Conservation (phyloP, 1,140 invertebrate species). For the Elymnias hypermnestra region DNA sequence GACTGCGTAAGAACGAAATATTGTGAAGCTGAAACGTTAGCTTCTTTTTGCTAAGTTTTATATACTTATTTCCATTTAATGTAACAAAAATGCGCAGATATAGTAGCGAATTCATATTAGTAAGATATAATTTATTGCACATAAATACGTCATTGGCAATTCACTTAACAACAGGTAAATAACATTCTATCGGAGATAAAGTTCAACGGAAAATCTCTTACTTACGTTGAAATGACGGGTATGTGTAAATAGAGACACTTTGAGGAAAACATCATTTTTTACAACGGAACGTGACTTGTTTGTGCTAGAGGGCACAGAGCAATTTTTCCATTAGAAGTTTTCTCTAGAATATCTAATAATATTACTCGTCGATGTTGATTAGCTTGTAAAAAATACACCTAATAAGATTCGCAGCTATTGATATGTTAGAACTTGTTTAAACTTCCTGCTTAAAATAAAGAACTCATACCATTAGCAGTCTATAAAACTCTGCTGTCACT, state of each 20-base stretch:
- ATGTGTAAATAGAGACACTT: conserved; percentile 26
- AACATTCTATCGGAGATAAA: conserved; percentile 13
- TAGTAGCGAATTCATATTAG: no score
- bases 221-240: conserved; percentile 17
- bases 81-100: no score
- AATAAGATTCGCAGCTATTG: background rate
- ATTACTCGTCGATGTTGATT: conserved; percentile 3
- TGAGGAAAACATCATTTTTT: conserved; percentile 32
- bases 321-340: conserved; percentile 32
- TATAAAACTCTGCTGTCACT: no score
- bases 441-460: background rate
- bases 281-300: conserved; percentile 29
- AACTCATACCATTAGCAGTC: no score
- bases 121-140: background rate
- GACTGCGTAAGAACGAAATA: no score
- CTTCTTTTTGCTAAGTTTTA: no score
- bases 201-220: conserved; percentile 14
- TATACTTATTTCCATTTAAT: no score
- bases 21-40: no score
- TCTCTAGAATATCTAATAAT: conserved; percentile 27
- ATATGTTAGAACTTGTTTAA: background rate
- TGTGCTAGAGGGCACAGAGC: conserved; percentile 21
- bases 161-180: conserved; percentile 14
- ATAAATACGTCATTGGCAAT: background rate
- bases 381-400: background rate